phyloP scores from a whole-genome alignment of 1,140 invertebrate species.

The Thaumetopoea pityocampa region DNA sequence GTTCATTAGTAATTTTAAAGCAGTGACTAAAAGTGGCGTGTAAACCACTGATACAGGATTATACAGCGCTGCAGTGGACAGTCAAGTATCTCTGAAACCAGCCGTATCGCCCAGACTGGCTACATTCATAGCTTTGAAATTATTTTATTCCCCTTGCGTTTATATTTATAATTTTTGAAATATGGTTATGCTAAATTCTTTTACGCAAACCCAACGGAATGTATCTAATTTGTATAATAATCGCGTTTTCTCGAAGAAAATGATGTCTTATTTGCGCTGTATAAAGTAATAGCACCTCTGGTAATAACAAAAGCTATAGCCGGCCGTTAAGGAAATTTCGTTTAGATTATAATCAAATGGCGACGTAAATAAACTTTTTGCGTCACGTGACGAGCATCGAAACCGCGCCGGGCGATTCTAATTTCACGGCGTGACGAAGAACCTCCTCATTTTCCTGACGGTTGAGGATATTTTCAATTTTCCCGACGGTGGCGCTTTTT shows the following conservation, averaged over 20 bases:
- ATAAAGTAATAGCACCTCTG: conserved; percentile 15
- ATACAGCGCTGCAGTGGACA: no score
- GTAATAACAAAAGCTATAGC: conserved; percentile 22
- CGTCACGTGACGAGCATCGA: conserved; percentile 52
- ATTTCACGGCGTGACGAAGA: conserved; percentile 67
- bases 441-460: conserved; percentile 63
- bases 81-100: no score
- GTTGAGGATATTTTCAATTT: conserved; percentile 74
- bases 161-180: no score
- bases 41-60: no score
- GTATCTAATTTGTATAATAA: conserved; percentile 16
- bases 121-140: no score
- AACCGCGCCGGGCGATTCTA: conserved; percentile 49
- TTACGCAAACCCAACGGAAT: conserved; percentile 2
- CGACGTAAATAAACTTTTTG: conserved; percentile 62
- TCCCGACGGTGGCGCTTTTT: conserved; percentile 63
- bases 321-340: conserved; percentile 41
- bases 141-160: no score
- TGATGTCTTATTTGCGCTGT: conserved; percentile 10
- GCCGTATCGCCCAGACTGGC: no score
- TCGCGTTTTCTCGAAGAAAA: conserved; percentile 12
- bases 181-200: conserved; percentile 4
- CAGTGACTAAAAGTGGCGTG: no score
- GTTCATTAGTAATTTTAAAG: no score
- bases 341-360: conserved; percentile 60